Evolutionary conservation across 2,888 invertebrate species (phyloP), one percentile per base, ranked within the genome.

Genomic region (Drosophila ochracea): DNA sequence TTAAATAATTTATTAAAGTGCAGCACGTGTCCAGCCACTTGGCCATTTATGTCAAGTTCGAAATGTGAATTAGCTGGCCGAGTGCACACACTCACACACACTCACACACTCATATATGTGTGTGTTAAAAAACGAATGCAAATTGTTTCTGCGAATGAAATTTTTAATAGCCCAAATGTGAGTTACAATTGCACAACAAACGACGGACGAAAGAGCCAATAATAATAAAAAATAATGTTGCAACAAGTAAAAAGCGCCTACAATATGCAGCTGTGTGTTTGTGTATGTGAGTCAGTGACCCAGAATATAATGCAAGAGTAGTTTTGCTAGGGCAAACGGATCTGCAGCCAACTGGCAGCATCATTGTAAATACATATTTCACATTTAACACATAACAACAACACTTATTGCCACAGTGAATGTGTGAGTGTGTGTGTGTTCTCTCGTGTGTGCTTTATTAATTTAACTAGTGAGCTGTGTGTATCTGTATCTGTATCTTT

Each of bases 21-120:
- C 72, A 73, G 77, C 78, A 83, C 83, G 85, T 81, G 87, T 68
- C 61, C 61, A 62, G 58, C 62, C 69, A 66, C 73, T 76, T 85
- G 86, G 71, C 76, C 84, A 86, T 86, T 89, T 80, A 77, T 89
- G 85, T 89, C 85, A 86, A 86, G 85, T 86, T 86, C 89, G 78
- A 61, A 78, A 69, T 67, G 80, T 62, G 82, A 83, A 86, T 86
- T 82, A 82, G 74, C 78, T 69, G 77, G 49, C 39, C 73, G 78
- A 80, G 68, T 65, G 71, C 77, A 74, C 64, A 60, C 60, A 39
- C 35, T 28, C 19, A 9, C 39, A 19, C 28, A 28, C 9, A 9
- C 39, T 2, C 47, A 47, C 50, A 47, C 39, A 54, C 19, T 19
- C 9, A 33, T 19, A 43, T 37, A 47, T 30, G 54, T 41, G 19